These are phyloP conservation scores for Macrosoma leucophasiata DNA, from an alignment of 2,888 invertebrate genomes.

Conservation along the genomic window DNA sequence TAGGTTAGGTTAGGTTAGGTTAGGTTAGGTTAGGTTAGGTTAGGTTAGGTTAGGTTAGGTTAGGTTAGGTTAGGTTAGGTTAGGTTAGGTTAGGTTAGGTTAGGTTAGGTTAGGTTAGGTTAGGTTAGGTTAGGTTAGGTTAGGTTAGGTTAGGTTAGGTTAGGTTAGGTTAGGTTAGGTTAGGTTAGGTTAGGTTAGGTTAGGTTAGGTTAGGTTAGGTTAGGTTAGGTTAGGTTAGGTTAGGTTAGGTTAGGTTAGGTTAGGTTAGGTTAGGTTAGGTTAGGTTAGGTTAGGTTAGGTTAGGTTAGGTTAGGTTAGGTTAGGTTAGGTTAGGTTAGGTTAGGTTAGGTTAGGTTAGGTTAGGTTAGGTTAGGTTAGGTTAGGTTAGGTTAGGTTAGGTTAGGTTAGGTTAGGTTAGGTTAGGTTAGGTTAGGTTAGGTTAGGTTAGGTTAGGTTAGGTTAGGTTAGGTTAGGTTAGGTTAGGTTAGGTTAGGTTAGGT, in stretches of 20 bases:
- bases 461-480: constrained; percentile 21
- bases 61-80: constrained; percentile 11
- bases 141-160: constrained; percentile 12
- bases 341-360: constrained; percentile 19
- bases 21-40: constrained; percentile 11
- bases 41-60: constrained; percentile 10
- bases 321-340: constrained; percentile 14
- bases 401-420: constrained; percentile 19
- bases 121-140: constrained; percentile 13
- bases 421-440: constrained; percentile 15
- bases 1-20: constrained; percentile 8
- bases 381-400: constrained; percentile 18
- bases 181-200: constrained; percentile 16
- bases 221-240: constrained; percentile 12
- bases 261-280: constrained; percentile 15
- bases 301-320: constrained; percentile 18
- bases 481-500: constrained; percentile 20
- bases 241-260: constrained; percentile 17
- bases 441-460: constrained; percentile 21
- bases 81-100: constrained; percentile 12
- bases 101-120: constrained; percentile 12
- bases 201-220: constrained; percentile 17
- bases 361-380: constrained; percentile 19
- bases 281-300: constrained; percentile 14
- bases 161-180: constrained; percentile 13